These are phyloP conservation scores for Brachypodius melanocephalos DNA, from an alignment of 2,113 vertebrate genomes.

Conservation along the genomic window DNA sequence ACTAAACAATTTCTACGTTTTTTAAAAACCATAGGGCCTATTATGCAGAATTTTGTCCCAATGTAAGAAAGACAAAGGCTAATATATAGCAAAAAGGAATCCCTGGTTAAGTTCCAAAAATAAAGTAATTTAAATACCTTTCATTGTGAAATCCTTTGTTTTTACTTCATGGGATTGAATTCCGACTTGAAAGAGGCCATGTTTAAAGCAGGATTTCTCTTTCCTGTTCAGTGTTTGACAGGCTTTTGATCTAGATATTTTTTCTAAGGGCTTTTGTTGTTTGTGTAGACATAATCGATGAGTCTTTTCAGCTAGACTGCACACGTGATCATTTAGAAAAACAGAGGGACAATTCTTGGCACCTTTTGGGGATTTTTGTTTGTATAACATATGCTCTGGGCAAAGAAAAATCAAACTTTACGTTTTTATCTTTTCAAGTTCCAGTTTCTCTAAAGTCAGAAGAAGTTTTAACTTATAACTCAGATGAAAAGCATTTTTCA, in stretches of 20 bases:
- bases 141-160: constrained; percentile 68
- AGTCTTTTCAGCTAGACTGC: constrained; percentile 68
- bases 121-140: constrained; percentile 68
- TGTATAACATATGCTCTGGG: constrained; percentile 64
- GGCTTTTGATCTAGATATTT: constrained; percentile 72
- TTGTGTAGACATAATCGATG: constrained; percentile 73
- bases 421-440: constrained; percentile 60
- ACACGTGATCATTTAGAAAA: constrained; percentile 66
- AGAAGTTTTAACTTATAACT: constrained; percentile 47
- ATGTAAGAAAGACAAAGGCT: constrained; percentile 2
- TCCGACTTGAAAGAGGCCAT: constrained; percentile 71
- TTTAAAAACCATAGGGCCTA: not conserved
- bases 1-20: not conserved
- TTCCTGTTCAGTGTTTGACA: constrained; percentile 66
- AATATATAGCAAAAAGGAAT: constrained; percentile 13
- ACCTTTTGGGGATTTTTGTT: constrained; percentile 61
- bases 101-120: constrained; percentile 56
- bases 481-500: constrained; percentile 57
- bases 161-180: constrained; percentile 66
- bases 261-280: constrained; percentile 70
- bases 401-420: constrained; percentile 60
- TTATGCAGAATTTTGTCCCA: not conserved
- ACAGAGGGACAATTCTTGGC: constrained; percentile 64
- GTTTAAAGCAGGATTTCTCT: constrained; percentile 72
- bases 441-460: constrained; percentile 52